Base-by-base conservation (phyloP, 2,113 vertebrate species). In the Sylvia atricapilla region DNA sequence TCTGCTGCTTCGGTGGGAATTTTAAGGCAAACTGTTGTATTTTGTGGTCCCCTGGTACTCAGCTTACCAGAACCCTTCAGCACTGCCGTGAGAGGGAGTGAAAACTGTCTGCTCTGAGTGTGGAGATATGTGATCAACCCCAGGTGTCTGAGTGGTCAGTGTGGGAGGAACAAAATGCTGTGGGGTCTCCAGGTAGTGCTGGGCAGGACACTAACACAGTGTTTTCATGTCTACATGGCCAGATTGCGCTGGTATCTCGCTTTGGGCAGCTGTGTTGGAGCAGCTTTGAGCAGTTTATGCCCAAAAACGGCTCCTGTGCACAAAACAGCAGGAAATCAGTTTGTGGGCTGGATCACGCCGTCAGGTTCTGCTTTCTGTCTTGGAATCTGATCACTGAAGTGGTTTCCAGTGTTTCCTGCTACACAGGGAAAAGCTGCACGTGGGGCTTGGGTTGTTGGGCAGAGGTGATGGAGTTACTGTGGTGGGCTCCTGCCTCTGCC, bases 361-460 rank as follows among this genome's bases (percentile, higher is more conserved):
- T 8, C 5, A 19, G 30, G 41, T 78, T 81, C 6, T 43, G 1
- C 41, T 43, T 67, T 33, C 59, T 37, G 11, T 56, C 41, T 33
- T 64, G 64, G 47, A 69, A 13, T 78, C 47, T 53, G 47, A 20
- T 46, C 55, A 24, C 23, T 62, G 55, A 53, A 46, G 74, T 60
- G 73, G 23, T 78, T 87, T 52, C 46, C 46, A 60, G 37, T 27
- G 63, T 68, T 86, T 78, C 74, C 28, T 28, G 1, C 33, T 23
- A 28, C 46, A 11, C 55, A 39, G 60, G 50, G 10, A 11, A 62
- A 43, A 43, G 39, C 49, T n/a, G 5, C 8, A 0, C 0, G 0
- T 5, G n/a, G 17, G n/a, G 9, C 9, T 50, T 30, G 37, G 56
- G 30, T 20, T 15, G 43, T 33, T 35, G 41, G 85, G 10, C 52